Base-by-base conservation (phyloP, 2,113 vertebrate species). In the Ondatra zibethicus region DNA sequence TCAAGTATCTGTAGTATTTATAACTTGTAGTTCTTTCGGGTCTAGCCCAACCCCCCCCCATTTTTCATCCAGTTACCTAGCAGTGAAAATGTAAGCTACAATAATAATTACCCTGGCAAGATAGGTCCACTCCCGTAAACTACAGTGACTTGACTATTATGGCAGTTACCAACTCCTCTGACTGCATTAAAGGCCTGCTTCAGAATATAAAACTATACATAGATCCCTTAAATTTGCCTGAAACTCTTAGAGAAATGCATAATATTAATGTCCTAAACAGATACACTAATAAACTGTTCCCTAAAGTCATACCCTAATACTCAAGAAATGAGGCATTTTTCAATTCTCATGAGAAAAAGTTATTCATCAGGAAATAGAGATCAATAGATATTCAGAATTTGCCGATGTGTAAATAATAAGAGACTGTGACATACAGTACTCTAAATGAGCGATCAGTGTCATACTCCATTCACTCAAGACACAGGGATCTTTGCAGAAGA, bases 31-130 rank as follows among this genome's bases (percentile, higher is more conserved):
- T 55, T 81, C 3, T 19, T 36, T 23, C 23, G 19, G 6, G 36
- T 81, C 9, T 1, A 55, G 13, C 6, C 17, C 21, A 31, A 1
- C 29, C 29, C 11, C 4, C 14, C 12, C 9, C 2, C 2, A n/a
- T 58, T 23, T 81, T n/a, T n/a, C 2, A 58, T 5, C 19, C 10
- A 58, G 4, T n/a, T 58, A 58, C 33, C 3, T 75, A 36, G 10
- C 5, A 13, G 73, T 76, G 23, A 39, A 21, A 27, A 25, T 45
- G 21, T 39, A 76, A 14, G 23, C 4, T 76, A 25, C 19, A 58
- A n/a, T 42, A 45, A 42, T 52, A n/a, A 70, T 19, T n/a, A 23
- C 19, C 19, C 52, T 58, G 78, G 19, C 8, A 36, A 36, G 8
- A 21, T 19, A 52, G 8, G 3, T 12, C 23, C 73, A 29, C 39